Conservation (phyloP, 2,888 invertebrate species). For the Aphrophora alni region DNA sequence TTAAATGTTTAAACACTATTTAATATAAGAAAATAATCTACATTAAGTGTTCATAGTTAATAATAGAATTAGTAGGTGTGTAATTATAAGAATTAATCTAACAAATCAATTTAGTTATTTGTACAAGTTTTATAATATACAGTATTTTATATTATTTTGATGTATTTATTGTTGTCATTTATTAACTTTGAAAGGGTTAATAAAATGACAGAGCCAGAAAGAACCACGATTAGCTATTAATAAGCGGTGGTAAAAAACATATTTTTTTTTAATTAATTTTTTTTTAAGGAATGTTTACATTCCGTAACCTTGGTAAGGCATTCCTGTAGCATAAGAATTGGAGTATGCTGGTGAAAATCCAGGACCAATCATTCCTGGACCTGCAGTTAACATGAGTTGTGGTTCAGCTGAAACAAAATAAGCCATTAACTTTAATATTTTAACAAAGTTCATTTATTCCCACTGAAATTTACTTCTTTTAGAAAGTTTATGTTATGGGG, state of each 20-base stretch:
- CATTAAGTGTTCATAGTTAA: background rate
- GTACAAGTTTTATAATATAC: background rate
- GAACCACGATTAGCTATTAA: background rate
- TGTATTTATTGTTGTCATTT: background rate
- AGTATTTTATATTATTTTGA: background rate
- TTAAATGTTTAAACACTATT: background rate
- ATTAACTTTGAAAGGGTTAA: background rate
- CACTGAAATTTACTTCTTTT: too few relatives aligned
- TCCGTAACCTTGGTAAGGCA: conserved; percentile 60
- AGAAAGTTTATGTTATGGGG: too few relatives aligned
- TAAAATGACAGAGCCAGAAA: background rate
- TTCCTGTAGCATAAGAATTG: conserved; percentile 56
- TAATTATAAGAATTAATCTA: background rate
- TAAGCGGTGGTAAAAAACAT: background rate
- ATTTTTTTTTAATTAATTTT: background rate
- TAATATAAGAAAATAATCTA: background rate
- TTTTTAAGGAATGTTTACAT: conserved; percentile 45
- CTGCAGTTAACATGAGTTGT: conserved; percentile 97
- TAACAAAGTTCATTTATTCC: too few relatives aligned
- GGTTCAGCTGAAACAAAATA: conserved; percentile 71
- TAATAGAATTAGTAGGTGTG: background rate
- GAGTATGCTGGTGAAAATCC: conserved; percentile 63
- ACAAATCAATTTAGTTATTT: background rate
- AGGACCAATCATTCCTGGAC: conserved; percentile 76
- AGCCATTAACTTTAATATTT: background rate